Evolutionary conservation across 2,888 invertebrate genomes (phyloP).

Genomic region (Archips crataeganus): DNA sequence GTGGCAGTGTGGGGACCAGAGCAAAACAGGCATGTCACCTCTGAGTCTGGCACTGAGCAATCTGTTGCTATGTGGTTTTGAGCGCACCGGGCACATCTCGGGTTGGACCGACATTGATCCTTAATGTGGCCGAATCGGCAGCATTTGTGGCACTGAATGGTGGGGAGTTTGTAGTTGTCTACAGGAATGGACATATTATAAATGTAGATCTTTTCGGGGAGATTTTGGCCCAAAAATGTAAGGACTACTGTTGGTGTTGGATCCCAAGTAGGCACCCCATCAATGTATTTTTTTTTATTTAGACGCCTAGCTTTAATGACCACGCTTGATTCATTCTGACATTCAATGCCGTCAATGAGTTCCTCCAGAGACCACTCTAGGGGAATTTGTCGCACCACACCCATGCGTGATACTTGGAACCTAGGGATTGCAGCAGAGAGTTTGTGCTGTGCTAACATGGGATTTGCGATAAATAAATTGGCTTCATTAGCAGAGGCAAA

Average conservation of each 20-base stretch:
- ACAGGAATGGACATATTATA: not conserved
- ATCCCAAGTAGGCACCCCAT: not conserved
- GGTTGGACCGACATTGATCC: not conserved
- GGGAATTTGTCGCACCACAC: not conserved
- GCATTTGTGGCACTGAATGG: not conserved
- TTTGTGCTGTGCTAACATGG: not conserved
- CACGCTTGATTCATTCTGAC: not conserved
- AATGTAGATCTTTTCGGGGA: not conserved
- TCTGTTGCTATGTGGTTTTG: not conserved
- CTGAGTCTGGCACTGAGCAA: not conserved
- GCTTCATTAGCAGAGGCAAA: not conserved
- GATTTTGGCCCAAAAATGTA: not conserved
- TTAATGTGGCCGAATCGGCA: not conserved
- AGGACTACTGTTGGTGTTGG: not conserved
- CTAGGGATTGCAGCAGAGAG: not conserved
- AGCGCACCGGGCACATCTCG: not conserved
- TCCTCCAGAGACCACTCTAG: not conserved
- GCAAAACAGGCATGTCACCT: not conserved
- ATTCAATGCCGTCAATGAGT: not conserved
- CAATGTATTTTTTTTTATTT: not conserved
- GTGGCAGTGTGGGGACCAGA: not conserved
- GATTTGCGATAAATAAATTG: not conserved
- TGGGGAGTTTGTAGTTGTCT: not conserved
- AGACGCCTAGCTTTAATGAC: not conserved
- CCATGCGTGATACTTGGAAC: too few species aligned